A percentile compares a stretch with the other conserved stretches of the same genome.
These are phyloP conservation scores for Monarcha castaneiventris DNA, from an alignment of 2,113 vertebrate genomes.

Conservation along the genomic window DNA sequence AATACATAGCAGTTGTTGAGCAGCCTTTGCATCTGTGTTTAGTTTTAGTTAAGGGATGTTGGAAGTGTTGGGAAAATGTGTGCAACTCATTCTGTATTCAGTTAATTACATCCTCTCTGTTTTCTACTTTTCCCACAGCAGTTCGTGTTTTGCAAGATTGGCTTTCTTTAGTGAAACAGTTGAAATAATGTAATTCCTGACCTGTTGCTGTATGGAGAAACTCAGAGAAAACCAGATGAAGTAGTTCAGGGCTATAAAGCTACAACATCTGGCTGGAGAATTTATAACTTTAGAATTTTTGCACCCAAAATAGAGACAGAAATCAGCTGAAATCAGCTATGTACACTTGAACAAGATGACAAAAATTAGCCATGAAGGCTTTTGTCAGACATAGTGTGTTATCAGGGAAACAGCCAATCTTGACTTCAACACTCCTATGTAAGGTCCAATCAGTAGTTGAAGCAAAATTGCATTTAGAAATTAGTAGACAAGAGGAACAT, in stretches of 20 bases:
- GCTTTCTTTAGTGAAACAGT: neutral
- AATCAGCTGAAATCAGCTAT: neutral
- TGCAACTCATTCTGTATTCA: neutral
- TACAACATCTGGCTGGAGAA: neutral
- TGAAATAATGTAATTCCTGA: neutral
- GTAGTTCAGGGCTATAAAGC: neutral
- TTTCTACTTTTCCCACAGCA: neutral
- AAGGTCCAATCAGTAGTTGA: neutral
- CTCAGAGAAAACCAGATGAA: neutral
- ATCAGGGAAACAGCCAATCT: neutral
- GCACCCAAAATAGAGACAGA: neutral
- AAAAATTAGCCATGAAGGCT: neutral
- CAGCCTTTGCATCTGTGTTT: neutral
- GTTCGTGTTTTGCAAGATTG: neutral
- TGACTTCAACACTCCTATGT: neutral
- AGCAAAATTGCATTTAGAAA: neutral
- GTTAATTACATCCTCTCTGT: neutral
- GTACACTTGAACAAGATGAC: neutral
- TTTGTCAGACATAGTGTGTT: neutral
- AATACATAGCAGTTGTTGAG: neutral
- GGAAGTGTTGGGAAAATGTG: neutral
- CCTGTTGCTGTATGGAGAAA: neutral
- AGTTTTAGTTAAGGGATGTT: neutral
- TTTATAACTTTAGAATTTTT: neutral
- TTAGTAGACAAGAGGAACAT: neutral